A percentile compares a stretch with the other conserved stretches of the same genome.
Conservation (phyloP, 2,797 vertebrate species). For the Taeniopygia guttata region DNA sequence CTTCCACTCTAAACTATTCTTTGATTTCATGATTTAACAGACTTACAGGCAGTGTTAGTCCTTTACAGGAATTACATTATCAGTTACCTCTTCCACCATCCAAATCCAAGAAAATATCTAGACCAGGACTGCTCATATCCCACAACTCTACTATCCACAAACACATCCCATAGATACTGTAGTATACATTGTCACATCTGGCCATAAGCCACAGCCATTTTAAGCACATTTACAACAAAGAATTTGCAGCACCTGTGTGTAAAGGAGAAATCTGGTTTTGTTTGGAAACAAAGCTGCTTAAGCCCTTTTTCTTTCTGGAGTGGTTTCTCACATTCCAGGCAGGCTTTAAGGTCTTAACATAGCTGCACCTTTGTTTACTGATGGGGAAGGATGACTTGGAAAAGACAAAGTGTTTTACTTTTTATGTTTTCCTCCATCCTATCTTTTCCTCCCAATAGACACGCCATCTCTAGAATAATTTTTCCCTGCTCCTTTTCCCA, state of each 20-base stretch:
- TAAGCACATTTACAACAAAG: neutral
- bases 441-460: neutral
- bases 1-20: neutral
- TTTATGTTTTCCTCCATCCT: neutral
- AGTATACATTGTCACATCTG: rapidly evolving
- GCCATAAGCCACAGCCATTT: neutral
- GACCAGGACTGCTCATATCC: neutral
- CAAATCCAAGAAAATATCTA: neutral
- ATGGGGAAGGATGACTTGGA: neutral
- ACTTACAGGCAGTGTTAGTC: neutral
- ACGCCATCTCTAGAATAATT: neutral
- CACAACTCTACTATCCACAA: neutral
- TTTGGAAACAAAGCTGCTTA: neutral
- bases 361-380: neutral
- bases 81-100: neutral
- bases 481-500: neutral
- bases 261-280: neutral
- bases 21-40: neutral
- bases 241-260: neutral
- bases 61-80: neutral
- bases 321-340: neutral
- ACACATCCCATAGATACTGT: neutral
- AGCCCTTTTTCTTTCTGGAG: neutral
- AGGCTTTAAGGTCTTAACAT: neutral
- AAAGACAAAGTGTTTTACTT: neutral